A percentile compares a stretch with the other conserved stretches of the same genome.
phyloP scores from a whole-genome alignment of 2,113 vertebrate genomes.

The Pyrgilauda ruficollis region DNA sequence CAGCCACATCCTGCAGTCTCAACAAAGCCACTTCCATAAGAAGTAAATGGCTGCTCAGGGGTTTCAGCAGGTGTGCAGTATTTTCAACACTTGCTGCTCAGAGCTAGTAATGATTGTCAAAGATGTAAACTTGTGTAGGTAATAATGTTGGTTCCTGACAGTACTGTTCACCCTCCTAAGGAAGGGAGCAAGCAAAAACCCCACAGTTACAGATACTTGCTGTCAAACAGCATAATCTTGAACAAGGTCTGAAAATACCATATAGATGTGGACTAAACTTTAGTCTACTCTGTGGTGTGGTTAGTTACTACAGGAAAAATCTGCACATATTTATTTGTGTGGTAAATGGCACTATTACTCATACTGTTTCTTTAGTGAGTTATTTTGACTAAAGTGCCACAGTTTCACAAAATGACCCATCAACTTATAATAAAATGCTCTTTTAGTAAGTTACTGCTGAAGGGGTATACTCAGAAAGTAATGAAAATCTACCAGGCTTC shows the following conservation, averaged over 20 bases:
- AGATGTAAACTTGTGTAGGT: background rate
- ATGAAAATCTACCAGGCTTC: background rate
- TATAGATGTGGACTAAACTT: background rate
- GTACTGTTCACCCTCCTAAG: background rate
- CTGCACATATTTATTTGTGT: background rate
- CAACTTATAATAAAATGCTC: constrained; percentile 6
- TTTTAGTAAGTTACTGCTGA: constrained; percentile 28
- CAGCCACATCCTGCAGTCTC: background rate
- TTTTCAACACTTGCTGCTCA: background rate
- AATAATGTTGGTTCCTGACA: background rate
- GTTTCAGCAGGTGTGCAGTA: background rate
- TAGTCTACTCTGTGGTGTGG: background rate
- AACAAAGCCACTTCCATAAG: background rate
- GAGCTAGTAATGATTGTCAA: background rate
- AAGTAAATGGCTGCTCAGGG: background rate
- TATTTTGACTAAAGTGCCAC: constrained; percentile 28
- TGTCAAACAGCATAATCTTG: background rate
- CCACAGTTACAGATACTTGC: background rate
- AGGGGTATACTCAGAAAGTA: background rate
- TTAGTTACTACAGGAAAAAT: background rate
- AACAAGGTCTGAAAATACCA: background rate
- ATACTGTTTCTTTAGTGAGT: constrained; percentile 4
- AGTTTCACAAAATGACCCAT: constrained; percentile 15
- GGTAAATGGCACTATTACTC: background rate
- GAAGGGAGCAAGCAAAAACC: background rate